Conservation (phyloP, 2,888 invertebrate genomes). For the Cheilosia vulpina region DNA sequence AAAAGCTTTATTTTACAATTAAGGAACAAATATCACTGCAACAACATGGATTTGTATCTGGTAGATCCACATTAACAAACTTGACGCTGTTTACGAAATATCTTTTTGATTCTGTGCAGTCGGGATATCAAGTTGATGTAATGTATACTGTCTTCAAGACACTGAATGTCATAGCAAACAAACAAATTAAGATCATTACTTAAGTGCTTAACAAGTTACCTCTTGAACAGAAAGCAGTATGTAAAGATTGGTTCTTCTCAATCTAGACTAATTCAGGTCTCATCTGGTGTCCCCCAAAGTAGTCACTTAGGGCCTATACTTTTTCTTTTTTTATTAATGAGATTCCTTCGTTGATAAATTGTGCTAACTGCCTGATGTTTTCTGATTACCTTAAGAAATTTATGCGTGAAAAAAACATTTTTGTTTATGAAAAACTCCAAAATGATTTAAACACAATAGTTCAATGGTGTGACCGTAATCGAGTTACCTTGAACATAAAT, state of each 20-base stretch:
- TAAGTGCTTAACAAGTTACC: constrained; percentile 12
- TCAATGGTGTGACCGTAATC: background rate
- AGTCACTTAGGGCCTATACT: constrained; percentile 33
- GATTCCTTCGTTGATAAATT: background rate
- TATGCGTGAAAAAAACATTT: background rate
- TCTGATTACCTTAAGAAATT: constrained; percentile 34
- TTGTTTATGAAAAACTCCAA: constrained; percentile 26
- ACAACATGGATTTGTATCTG: too few relatives aligned
- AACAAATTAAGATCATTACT: constrained; percentile 10
- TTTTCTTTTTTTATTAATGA: constrained; percentile 33
- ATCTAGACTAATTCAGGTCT: constrained; percentile 12
- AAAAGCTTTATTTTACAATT: background rate
- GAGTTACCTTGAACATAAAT: background rate
- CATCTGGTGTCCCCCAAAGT: constrained; percentile 35
- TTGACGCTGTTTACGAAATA: background rate
- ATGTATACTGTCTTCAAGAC: constrained; percentile 26
- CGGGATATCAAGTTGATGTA: constrained; percentile 6
- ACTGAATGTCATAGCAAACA: background rate
- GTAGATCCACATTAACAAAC: constrained; percentile 12
- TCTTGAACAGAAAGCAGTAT: constrained; percentile 23
- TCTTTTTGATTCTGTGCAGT: constrained; percentile 24
- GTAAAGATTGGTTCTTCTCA: constrained; percentile 13
- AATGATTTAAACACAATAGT: constrained; percentile 13
- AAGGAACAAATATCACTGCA: background rate
- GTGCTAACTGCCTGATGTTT: constrained; percentile 9